Evolutionary conservation across 2,113 vertebrate genomes (phyloP).

Genomic region (Mus spicilegus): DNA sequence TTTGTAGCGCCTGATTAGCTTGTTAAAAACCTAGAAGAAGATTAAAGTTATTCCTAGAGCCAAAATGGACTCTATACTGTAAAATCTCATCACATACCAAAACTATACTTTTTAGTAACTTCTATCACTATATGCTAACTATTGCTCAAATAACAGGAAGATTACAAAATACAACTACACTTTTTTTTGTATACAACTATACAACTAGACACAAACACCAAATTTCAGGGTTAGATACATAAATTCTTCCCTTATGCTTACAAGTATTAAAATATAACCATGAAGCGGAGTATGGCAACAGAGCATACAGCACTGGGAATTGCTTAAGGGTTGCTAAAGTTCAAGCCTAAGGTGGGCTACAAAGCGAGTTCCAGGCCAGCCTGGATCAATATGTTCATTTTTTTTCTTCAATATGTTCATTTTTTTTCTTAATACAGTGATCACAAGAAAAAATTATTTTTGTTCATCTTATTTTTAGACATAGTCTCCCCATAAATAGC

Average conservation of each 20-base stretch:
- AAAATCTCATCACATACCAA: not conserved
- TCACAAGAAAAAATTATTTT: not conserved
- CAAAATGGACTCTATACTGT: not conserved
- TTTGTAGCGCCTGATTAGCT: constrained; percentile 99
- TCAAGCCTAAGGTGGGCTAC: not conserved
- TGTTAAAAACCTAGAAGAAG: constrained; percentile 96
- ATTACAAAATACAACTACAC: not conserved
- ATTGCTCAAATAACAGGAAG: constrained; percentile 33
- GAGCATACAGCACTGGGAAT: not conserved
- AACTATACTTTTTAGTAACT: not conserved
- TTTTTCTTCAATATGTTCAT: too few species aligned
- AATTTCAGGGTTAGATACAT: not conserved
- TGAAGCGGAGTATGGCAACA: not conserved
- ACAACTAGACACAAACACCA: not conserved
- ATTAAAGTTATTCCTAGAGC: constrained; percentile 39
- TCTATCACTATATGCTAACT: not conserved
- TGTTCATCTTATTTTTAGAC: not conserved
- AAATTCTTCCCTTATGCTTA: not conserved
- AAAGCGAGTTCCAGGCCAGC: not conserved
- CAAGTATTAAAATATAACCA: not conserved
- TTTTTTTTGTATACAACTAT: not conserved
- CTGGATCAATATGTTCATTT: not conserved
- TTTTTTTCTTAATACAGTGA: not conserved
- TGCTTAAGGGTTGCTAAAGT: not conserved
- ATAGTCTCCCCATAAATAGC: not conserved